Evolutionary conservation across 1,140 invertebrate species (phyloP).

Genomic region (Metopolophium dirhodum): DNA sequence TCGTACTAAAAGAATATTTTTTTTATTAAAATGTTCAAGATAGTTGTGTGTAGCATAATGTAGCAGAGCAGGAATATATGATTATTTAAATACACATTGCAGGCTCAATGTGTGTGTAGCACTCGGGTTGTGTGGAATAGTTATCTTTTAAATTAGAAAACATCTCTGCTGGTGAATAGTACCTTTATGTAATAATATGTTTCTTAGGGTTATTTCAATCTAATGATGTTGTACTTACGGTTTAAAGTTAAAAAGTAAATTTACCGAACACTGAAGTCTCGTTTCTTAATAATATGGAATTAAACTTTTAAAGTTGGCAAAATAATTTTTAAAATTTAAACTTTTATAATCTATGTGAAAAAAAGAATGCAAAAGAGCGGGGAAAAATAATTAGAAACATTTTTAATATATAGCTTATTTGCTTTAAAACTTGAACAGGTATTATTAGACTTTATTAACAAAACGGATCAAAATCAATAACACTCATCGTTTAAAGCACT

Average conservation of each 20-base stretch:
- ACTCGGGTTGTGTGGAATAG: neutral
- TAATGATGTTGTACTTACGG: neutral
- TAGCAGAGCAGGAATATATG: neutral
- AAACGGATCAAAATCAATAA: neutral
- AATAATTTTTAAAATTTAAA: conserved; percentile 15
- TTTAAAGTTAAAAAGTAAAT: conserved; percentile 23
- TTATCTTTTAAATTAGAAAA: conserved; percentile 16
- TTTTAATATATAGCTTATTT: conserved; percentile 1
- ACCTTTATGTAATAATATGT: conserved; percentile 1
- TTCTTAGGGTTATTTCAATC: neutral
- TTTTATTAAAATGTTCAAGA: neutral
- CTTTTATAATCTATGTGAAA: neutral
- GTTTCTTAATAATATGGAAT: neutral
- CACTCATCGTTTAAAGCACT: neutral
- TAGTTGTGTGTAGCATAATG: neutral
- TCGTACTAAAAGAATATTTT: neutral
- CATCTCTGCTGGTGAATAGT: neutral
- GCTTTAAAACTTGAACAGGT: neutral
- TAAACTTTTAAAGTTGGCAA: conserved; percentile 11
- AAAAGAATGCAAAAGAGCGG: neutral
- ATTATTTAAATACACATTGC: conserved; percentile 11
- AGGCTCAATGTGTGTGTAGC: neutral
- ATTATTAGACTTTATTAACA: neutral
- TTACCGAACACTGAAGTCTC: neutral
- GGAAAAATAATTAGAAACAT: neutral